Percentiles rank a stretch among this genome's conserved stretches.
Evolutionary conservation across 2,797 vertebrate species (phyloP).

Genomic region (Oreortyx pictus): DNA sequence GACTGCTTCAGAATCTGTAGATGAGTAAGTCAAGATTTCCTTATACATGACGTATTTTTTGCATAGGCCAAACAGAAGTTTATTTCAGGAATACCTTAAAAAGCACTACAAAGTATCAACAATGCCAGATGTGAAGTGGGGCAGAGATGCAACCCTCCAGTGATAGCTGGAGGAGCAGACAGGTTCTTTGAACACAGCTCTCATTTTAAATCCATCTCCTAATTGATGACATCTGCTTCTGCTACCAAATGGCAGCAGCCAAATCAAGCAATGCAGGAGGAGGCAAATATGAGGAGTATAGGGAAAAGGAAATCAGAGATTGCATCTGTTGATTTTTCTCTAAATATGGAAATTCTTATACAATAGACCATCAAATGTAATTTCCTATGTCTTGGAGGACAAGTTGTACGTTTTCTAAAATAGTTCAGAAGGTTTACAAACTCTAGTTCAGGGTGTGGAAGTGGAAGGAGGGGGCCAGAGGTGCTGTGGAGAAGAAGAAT

Average conservation of each 20-base stretch:
- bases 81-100: background rate
- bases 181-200: background rate
- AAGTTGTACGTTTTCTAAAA: slow-evolving; percentile 70
- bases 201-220: background rate
- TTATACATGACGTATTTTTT: background rate
- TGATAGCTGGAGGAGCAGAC: background rate
- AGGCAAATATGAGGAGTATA: slow-evolving; percentile 43
- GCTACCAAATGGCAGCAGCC: background rate
- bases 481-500: background rate
- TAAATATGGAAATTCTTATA: slow-evolving; percentile 73
- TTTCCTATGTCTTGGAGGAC: slow-evolving; percentile 68
- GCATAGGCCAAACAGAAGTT: background rate
- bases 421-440: slow-evolving; percentile 68
- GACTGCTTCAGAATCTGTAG: background rate
- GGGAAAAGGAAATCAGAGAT: slow-evolving; percentile 70
- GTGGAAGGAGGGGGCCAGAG: slow-evolving; percentile 49
- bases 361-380: slow-evolving; percentile 70
- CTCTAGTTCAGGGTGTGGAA: slow-evolving; percentile 56
- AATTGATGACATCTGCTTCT: slow-evolving; percentile 3
- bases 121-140: background rate
- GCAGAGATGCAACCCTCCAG: background rate
- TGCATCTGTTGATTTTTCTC: slow-evolving; percentile 72
- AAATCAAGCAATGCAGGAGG: slow-evolving; percentile 15
- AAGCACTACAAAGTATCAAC: background rate
- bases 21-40: background rate